Evolutionary conservation across 2,797 vertebrate genomes (phyloP).

Genomic region (Kryptolebias ocellatus): DNA sequence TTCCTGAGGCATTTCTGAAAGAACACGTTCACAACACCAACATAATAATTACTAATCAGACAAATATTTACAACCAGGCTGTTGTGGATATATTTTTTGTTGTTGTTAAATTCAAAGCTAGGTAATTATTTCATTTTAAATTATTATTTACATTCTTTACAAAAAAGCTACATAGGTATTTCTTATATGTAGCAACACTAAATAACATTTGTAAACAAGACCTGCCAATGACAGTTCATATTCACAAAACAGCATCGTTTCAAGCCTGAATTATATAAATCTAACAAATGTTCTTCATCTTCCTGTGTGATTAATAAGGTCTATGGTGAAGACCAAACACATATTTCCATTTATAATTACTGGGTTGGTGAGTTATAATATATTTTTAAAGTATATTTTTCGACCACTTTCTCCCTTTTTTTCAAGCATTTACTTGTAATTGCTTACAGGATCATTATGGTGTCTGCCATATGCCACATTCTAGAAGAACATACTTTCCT

Average conservation of each 20-base stretch:
- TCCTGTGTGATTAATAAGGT: not conserved
- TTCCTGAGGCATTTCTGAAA: slow-evolving; percentile 76
- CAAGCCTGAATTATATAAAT: not conserved
- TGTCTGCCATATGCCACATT: slow-evolving; percentile 26
- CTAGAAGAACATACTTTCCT: slow-evolving; percentile 31
- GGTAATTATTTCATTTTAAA: too few relatives aligned
- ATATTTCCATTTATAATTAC: slow-evolving; percentile 16
- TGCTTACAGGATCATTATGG: slow-evolving; percentile 21
- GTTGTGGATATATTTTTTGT: too few relatives aligned
- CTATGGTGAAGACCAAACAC: not conserved
- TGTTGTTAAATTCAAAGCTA: too few relatives aligned
- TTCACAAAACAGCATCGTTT: not conserved
- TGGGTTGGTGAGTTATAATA: not conserved
- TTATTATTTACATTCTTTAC: not conserved
- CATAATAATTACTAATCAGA: slow-evolving; percentile 18
- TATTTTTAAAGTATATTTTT: slow-evolving; percentile 29
- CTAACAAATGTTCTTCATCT: not conserved
- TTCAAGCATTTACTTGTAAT: slow-evolving; percentile 23
- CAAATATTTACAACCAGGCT: not conserved
- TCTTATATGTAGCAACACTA: not conserved
- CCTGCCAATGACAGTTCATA: too few relatives aligned
- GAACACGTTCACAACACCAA: slow-evolving; percentile 33
- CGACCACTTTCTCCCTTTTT: slow-evolving; percentile 37
- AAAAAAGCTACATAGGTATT: not conserved
- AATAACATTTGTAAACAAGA: not conserved